A percentile compares a stretch with the other conserved stretches of the same genome.
These are phyloP conservation scores for Ashinkailepas kermadecensis DNA, from an alignment of 2,888 invertebrate species.

Conservation along the genomic window DNA sequence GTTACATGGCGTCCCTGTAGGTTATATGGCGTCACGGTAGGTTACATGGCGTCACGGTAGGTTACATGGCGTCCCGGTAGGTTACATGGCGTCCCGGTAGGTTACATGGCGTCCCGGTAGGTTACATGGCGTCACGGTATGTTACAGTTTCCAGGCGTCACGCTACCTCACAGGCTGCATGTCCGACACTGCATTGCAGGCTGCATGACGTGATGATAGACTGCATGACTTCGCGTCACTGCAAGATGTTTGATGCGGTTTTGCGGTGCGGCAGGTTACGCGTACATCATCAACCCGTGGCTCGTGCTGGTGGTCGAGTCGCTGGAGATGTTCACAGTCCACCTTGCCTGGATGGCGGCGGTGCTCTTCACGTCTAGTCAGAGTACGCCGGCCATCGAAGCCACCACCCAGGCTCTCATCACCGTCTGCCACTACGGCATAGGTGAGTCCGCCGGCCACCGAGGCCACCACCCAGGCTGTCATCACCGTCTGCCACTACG, in stretches of 20 bases:
- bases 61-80: no score
- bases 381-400: conserved; percentile 31
- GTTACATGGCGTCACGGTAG: no score
- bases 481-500: conserved; percentile 32
- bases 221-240: no score
- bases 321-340: conserved; percentile 35
- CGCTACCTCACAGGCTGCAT: no score
- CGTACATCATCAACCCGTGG: conserved; percentile 32
- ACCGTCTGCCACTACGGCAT: conserved; percentile 33
- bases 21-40: no score
- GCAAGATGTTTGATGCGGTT: not conserved
- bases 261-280: conserved; percentile 27
- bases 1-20: no score
- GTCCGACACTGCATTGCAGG: no score
- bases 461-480: conserved; percentile 34
- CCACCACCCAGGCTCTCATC: conserved; percentile 33
- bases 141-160: no score
- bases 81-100: no score
- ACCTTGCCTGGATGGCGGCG: conserved; percentile 34
- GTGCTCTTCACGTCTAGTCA: conserved; percentile 33
- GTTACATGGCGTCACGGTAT: no score
- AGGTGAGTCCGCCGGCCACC: conserved; percentile 31
- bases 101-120: no score
- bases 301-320: conserved; percentile 33
- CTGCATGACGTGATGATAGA: no score